Percentiles rank a stretch among this genome's conserved stretches.
phyloP scores from a whole-genome alignment of 2,797 vertebrate genomes.

The Gephyroberyx darwinii region DNA sequence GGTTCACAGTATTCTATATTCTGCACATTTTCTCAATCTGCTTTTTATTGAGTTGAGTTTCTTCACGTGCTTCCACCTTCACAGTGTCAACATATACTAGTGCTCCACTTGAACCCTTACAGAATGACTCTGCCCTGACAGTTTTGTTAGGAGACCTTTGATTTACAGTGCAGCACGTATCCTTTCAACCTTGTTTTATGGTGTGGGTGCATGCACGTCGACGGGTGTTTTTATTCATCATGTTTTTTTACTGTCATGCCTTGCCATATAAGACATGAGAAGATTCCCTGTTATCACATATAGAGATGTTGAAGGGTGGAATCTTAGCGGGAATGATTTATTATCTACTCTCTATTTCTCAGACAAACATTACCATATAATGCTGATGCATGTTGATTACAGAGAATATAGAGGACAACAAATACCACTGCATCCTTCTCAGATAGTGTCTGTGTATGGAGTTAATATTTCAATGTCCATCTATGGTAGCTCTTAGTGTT shows the following conservation, averaged over 20 bases:
- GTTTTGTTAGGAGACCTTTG: constrained; percentile 45
- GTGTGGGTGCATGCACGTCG: constrained; percentile 44
- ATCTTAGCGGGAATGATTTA: constrained; percentile 43
- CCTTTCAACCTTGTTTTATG: constrained; percentile 43
- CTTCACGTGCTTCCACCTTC: not conserved
- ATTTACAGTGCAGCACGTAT: constrained; percentile 46
- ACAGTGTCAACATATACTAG: not conserved
- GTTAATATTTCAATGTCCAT: not conserved
- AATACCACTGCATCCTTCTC: not conserved
- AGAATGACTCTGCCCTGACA: constrained; percentile 40
- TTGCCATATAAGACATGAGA: constrained; percentile 19
- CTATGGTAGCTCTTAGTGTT: not conserved
- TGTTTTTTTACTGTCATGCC: constrained; percentile 19
- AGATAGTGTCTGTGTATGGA: not conserved
- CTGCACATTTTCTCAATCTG: not conserved
- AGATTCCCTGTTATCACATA: constrained; percentile 19
- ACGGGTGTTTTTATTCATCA: constrained; percentile 46
- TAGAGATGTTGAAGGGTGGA: constrained; percentile 21
- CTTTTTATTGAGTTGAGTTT: constrained; percentile 2
- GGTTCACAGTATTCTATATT: not conserved
- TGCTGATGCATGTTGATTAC: constrained; percentile 19
- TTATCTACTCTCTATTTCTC: constrained; percentile 13
- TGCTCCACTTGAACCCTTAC: constrained; percentile 38
- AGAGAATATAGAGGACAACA: constrained; percentile 20
- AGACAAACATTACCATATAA: constrained; percentile 25